phyloP scores from a whole-genome alignment of 2,797 vertebrate species.

The Morus bassanus region DNA sequence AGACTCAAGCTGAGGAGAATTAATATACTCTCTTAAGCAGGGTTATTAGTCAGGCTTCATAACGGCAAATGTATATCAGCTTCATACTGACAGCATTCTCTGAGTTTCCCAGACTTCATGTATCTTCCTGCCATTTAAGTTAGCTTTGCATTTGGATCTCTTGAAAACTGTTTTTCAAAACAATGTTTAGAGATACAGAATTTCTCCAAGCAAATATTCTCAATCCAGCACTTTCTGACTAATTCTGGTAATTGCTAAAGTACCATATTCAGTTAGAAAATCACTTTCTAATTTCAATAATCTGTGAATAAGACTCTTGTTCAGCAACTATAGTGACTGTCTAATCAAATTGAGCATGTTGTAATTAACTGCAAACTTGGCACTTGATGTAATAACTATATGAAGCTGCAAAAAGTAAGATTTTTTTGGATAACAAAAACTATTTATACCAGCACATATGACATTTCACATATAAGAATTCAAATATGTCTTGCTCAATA shows the following conservation, averaged over 20 bases:
- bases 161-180: not conserved
- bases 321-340: not conserved
- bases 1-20: not conserved
- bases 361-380: not conserved
- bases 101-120: not conserved
- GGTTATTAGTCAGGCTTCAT: not conserved
- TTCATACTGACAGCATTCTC: not conserved
- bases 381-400: not conserved
- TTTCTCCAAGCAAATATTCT: not conserved
- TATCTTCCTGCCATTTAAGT: not conserved
- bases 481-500: not conserved
- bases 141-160: not conserved
- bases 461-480: not conserved
- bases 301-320: not conserved
- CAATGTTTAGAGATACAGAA: not conserved
- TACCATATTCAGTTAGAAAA: conserved; percentile 7
- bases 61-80: not conserved
- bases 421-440: not conserved
- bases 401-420: not conserved
- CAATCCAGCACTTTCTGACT: not conserved
- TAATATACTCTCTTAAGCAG: not conserved
- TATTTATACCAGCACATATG: not conserved
- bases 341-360: conserved; percentile 16
- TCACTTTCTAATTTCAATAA: not conserved
- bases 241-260: not conserved